Evolutionary conservation across 2,113 vertebrate genomes (phyloP), one percentile per base, ranked within the genome.

Genomic region (Lota lota): DNA sequence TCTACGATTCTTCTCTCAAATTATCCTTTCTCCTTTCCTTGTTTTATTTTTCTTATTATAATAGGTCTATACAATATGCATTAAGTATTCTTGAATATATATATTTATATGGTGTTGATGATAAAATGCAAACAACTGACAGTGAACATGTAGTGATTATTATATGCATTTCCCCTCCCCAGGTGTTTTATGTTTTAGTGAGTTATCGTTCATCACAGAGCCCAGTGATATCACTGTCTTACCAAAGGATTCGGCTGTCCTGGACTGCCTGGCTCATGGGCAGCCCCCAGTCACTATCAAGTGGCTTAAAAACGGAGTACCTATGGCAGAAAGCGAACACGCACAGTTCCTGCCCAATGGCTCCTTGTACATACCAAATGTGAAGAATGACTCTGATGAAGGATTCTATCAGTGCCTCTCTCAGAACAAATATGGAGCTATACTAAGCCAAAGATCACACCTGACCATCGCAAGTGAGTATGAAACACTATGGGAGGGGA

Each of bases 351-450:
- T 98, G 80, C 82, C 95, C 58, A 98, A 98, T 0, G 95, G 95
- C 68, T 98, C 97, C 0, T 87, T 99, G 69, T 94, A 92, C 80
- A 94, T 99, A 90, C 91, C 88, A 74, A 93, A 92, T 81, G 92
- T 92, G 83, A 94, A 93, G 79, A 92, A 93, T 73, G 89, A 85
- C n/a, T 94, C 93, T 10, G 95, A 97, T 76, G 94, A 97, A 91
- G 96, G 95, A 80, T 92, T 93, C 90, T 99, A 98, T 84, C 96
- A 97, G 86, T 98, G 97, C 83, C 90, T 99, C 82, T 95, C 95
- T 7, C 80, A 94, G 76, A 98, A 98, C 91, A 95, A 93, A 88
- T 93, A 94, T 0, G 97, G 97, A 84, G 95, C 97, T 74, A 93
- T 99, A 85, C 89, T 98, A 75, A 99, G 97, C 90, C 95, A 95